phyloP scores from a whole-genome alignment of 2,113 vertebrate genomes.

The Pluvianellus socialis region DNA sequence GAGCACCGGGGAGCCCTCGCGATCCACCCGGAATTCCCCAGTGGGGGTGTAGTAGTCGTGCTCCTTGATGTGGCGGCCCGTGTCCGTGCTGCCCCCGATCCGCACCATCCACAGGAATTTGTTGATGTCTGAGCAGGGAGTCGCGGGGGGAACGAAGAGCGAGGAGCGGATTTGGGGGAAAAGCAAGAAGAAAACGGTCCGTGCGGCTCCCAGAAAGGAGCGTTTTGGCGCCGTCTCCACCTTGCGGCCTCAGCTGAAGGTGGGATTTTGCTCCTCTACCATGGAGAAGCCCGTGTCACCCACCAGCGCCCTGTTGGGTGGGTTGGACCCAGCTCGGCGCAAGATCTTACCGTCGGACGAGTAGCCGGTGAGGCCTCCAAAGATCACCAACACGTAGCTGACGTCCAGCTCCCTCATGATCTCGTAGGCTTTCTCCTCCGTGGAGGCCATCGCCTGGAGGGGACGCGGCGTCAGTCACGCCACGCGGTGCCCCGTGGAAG shows the following conservation, averaged over 20 bases:
- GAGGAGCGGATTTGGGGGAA: not conserved
- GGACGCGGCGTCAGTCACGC: fast-evolving
- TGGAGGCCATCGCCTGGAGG: conserved; percentile 94
- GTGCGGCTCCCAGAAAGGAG: not conserved
- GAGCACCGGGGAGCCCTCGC: conserved; percentile 93
- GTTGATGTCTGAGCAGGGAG: conserved; percentile 84
- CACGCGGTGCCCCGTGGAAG: fast-evolving
- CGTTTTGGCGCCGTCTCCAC: fast-evolving
- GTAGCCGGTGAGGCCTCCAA: conserved; percentile 95
- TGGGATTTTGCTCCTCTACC: not conserved
- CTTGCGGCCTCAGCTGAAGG: not conserved
- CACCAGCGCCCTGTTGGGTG: fast-evolving
- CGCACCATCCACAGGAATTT: conserved; percentile 99
- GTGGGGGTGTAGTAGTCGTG: conserved; percentile 98
- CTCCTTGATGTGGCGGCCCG: conserved; percentile 95
- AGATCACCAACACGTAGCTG: conserved; percentile 97
- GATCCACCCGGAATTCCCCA: conserved; percentile 94
- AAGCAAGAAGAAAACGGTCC: not conserved
- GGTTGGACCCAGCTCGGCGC: fast-evolving
- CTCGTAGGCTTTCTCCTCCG: conserved; percentile 95
- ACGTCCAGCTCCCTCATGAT: conserved; percentile 99
- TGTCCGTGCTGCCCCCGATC: conserved; percentile 97
- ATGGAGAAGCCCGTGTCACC: not conserved
- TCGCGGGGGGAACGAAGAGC: not conserved
- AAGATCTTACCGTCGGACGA: conserved; percentile 89